Conservation (phyloP, 2,888 invertebrate species). For the Cephus pulcher region DNA sequence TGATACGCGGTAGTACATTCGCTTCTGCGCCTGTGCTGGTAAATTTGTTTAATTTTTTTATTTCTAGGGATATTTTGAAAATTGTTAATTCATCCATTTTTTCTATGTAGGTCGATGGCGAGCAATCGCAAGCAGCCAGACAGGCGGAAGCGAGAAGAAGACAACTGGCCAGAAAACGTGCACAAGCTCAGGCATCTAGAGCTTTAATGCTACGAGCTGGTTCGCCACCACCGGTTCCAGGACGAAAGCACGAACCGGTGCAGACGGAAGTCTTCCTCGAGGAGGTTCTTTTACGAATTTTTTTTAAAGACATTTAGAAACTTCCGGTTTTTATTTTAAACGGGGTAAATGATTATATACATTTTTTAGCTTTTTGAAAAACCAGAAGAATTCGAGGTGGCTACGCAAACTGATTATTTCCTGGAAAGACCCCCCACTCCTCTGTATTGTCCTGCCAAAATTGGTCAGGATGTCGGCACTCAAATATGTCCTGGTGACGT, state of each 20-base stretch:
- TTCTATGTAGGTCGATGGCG: conserved; percentile 63
- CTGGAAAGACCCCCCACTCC: conserved; percentile 86
- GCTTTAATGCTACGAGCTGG: conserved; percentile 70
- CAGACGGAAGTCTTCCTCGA: conserved; percentile 93
- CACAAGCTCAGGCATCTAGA: conserved; percentile 71
- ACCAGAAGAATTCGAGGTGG: conserved; percentile 81
- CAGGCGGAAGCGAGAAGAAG: conserved; percentile 78
- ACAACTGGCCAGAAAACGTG: conserved; percentile 79
- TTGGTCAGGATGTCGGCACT: conserved; percentile 83
- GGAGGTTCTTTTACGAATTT: conserved; percentile 70
- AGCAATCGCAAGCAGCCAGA: conserved; percentile 69
- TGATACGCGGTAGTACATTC: conserved; percentile 87
- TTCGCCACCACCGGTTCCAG: conserved; percentile 84
- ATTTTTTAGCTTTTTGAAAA: conserved; percentile 73
- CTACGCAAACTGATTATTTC: conserved; percentile 90
- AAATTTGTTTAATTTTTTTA: conserved; percentile 34
- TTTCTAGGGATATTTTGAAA: background rate
- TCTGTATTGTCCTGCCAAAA: conserved; percentile 81
- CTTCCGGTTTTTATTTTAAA: background rate
- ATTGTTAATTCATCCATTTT: background rate
- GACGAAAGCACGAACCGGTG: conserved; percentile 85
- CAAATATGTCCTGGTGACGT: conserved; percentile 93
- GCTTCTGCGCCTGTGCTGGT: conserved; percentile 65
- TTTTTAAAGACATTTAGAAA: conserved; percentile 1
- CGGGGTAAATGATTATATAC: background rate